Evolutionary conservation across 2,888 invertebrate species (phyloP), one percentile per base, ranked within the genome.

Genomic region (Lepidochrysops patricia): DNA sequence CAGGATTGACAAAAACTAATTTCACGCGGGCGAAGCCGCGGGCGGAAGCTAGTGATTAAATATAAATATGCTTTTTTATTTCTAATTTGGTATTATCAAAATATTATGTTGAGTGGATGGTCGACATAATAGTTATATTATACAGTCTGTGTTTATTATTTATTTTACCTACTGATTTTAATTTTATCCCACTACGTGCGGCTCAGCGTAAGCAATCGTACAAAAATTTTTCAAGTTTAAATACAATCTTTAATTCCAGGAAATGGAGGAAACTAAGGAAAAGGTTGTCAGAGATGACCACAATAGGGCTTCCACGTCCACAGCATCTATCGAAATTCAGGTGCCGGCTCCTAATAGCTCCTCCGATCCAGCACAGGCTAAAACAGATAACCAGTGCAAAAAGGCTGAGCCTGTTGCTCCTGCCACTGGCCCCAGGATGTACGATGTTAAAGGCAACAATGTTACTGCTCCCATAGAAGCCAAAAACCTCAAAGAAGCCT

Each of bases 381-480:
- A 7, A 43, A 2, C 12, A 12, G n/a, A n/a, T n/a, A 2, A 2
- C 19, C 19, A 43, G 9, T 9, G 1, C 12, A 9, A 37, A 5
- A 50, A 27, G 5, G 15, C 34, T 6, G 50, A 58, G 25, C 25
- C 52, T 2, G 50, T 15, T 26, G 50, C 15, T 6, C 58, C 52
- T 15, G 32, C 15, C 15, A 50, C 35, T 50, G 79, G 77, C 0
- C 81, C 84, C 0, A 72, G 72, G 48, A 71, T 81, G 64, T 82
- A 86, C 54, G 59, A 70, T 6, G 71, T 80, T 0, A 70, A 66
- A 12, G 76, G 75, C 1, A 67, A 72, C 19, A 58, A 82, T 26
- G 73, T 80, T 0, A 81, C 84, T 0, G 70, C 64, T 2, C 73
- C 83, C 0, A 69, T 86, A 19, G 72, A 81, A 43, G 66, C 78